Base-by-base conservation (phyloP, 2,797 vertebrate species). In the Iguana delicatissima region DNA sequence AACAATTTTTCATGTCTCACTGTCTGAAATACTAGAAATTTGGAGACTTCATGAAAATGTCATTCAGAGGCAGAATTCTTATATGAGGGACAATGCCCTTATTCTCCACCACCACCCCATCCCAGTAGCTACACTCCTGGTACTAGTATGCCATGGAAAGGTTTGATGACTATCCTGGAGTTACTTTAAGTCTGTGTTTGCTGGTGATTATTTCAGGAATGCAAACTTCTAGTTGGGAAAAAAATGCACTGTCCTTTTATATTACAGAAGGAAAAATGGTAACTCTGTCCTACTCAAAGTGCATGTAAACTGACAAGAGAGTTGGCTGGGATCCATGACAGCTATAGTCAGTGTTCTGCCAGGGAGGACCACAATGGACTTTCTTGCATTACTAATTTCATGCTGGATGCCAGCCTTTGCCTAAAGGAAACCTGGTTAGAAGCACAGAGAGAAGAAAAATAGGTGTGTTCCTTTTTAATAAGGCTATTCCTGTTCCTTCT, bases 401-500 rank as follows among this genome's bases (percentile, higher is more conserved):
- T 93, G 87, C 94, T 96, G 95, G 95, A 94, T 95, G 95, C 94
- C 88, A 96, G 96, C 96, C 96, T 93, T 94, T 90, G 72, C 94
- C 92, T 96, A 91, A 77, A 95, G 94, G 95, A 96, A 95, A 89
- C 86, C 92, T 85, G 80, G 57, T 88, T 92, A 83, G 86, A 88
- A 73, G 89, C 86, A 88, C 50, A 86, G 91, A 86, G 92, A 24
- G 64, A 67, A 67, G 64, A 67, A 95, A 94, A 92, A 89, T 82
- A 90, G 86, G 94, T 93, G 91, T 96, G 88, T 92, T 95, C 95
- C 84, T 90, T 89, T 94, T 93, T 94, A 94, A 88, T 91, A 89
- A 94, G 95, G 94, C 4, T 73, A 91, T 90, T 90, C 62, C 57
- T 76, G 67, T 8, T 89, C 86, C 85, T 95, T 94, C 91, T 86